phyloP scores from a whole-genome alignment of 2,888 invertebrate genomes.

The Andrena minutula region DNA sequence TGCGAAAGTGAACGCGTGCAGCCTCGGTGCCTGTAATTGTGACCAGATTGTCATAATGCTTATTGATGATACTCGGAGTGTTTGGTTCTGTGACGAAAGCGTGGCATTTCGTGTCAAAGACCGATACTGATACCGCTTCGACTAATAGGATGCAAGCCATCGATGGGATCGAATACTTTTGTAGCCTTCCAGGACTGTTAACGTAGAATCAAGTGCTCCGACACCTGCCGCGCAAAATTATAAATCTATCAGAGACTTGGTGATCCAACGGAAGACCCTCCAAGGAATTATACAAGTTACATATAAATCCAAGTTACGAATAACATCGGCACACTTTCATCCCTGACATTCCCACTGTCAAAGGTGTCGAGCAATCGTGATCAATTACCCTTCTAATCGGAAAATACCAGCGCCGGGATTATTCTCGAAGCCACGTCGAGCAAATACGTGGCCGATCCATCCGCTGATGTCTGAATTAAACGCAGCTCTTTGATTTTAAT shows the following conservation, averaged over 20 bases:
- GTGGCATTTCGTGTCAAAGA: not conserved
- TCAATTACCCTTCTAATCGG: conserved; percentile 21
- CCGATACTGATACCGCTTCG: not conserved
- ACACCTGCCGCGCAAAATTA: too few relatives aligned
- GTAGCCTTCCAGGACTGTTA: too few relatives aligned
- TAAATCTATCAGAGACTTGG: too few relatives aligned
- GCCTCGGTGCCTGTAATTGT: conserved; percentile 31
- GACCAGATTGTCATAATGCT: conserved; percentile 28
- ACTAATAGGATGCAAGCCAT: too few relatives aligned
- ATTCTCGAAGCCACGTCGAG: not conserved
- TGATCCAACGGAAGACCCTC: too few relatives aligned
- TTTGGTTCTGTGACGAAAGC: not conserved
- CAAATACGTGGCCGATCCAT: conserved; percentile 9
- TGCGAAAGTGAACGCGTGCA: conserved; percentile 39
- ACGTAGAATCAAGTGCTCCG: too few relatives aligned
- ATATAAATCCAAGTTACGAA: not conserved
- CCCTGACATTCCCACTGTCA: not conserved
- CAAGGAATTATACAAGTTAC: not conserved
- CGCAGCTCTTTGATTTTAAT: conserved; percentile 40
- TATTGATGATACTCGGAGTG: conserved; percentile 14
- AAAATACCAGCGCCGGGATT: not conserved
- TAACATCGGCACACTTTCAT: not conserved
- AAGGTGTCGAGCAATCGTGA: conserved; percentile 1
- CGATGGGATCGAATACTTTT: too few relatives aligned
- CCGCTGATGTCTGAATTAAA: conserved; percentile 39